Evolutionary conservation across 2,888 invertebrate genomes (phyloP), one percentile per base, ranked within the genome.

Genomic region (Eupelmus urozonus): DNA sequence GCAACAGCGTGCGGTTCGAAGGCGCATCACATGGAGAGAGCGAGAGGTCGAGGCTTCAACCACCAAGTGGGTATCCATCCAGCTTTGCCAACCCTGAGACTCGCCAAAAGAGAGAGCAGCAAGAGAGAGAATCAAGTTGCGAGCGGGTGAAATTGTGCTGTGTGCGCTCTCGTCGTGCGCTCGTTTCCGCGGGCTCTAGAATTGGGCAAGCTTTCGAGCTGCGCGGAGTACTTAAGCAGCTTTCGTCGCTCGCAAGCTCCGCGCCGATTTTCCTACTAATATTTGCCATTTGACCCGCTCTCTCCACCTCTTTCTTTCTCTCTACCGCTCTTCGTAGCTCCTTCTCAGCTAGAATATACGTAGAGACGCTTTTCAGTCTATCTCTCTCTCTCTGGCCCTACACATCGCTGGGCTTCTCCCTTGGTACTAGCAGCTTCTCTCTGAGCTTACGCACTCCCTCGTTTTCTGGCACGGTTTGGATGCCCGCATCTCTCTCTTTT

Each of bases 181-280:
- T n/a, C 60, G 34, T 4, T 5, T 51, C 13, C 23, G 34, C 27
- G 42, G 18, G 29, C 45, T 9, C n/a, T 11, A 23, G 75, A 74
- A 66, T 80, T 75, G 77, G 51, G 29, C 72, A 73, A 76, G 79
- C 83, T 83, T 79, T 80, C 69, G 80, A 78, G 78, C 34, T 34
- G 34, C 34, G 34, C 3, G 9, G 34, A 34, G 34, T 82, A 83
- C 85, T 88, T 89, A 89, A 89, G 89, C 88, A 86, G 89, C 89
- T 89, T 89, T 89, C 86, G 85, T 87, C 85, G 86, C 85, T n/a
- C 84, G 83, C 59, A 69, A 57, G 57, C 42, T 69, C 84, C 84
- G 13, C 85, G 83, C 84, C 85, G 85, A 87, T 88, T 88, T 87
- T 88, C 87, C 83, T 88, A 88, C 88, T 89, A 89, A 89, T 89